Conservation (phyloP, 2,888 invertebrate genomes). For the Microchrysa polita region DNA sequence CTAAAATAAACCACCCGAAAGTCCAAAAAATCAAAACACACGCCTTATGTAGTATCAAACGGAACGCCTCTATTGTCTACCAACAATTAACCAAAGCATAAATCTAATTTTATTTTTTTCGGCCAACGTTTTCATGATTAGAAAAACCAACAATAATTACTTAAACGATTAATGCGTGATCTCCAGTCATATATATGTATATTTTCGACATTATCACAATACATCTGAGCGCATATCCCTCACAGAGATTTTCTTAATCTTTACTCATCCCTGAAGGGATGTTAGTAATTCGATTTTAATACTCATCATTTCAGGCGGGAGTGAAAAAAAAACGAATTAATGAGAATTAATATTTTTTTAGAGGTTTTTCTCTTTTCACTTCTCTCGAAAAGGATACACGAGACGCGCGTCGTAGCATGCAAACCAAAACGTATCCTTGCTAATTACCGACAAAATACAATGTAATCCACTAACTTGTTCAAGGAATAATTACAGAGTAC, state of each 20-base stretch:
- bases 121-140: too few species aligned
- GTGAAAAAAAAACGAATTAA: slow-evolving; percentile 9
- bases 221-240: not conserved
- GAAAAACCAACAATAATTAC: too few species aligned
- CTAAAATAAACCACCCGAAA: too few species aligned
- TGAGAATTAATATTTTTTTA: slow-evolving; percentile 16
- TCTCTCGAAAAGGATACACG: not conserved
- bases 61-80: too few species aligned
- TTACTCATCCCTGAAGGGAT: not conserved
- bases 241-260: not conserved
- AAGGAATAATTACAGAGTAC: slow-evolving; percentile 10
- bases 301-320: not conserved
- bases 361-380: not conserved
- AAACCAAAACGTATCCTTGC: slow-evolving; percentile 16
- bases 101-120: too few species aligned
- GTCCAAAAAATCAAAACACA: too few species aligned
- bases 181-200: too few species aligned
- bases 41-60: too few species aligned
- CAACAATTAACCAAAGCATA: too few species aligned
- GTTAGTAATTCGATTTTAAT: slow-evolving; percentile 32
- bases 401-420: not conserved
- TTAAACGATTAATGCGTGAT: too few species aligned
- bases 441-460: slow-evolving; percentile 31
- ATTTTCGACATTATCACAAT: not conserved
- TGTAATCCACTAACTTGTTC: slow-evolving; percentile 21